A percentile compares a stretch with the other conserved stretches of the same genome.
Conservation (phyloP, 2,113 vertebrate species). For the Azemiops feae region DNA sequence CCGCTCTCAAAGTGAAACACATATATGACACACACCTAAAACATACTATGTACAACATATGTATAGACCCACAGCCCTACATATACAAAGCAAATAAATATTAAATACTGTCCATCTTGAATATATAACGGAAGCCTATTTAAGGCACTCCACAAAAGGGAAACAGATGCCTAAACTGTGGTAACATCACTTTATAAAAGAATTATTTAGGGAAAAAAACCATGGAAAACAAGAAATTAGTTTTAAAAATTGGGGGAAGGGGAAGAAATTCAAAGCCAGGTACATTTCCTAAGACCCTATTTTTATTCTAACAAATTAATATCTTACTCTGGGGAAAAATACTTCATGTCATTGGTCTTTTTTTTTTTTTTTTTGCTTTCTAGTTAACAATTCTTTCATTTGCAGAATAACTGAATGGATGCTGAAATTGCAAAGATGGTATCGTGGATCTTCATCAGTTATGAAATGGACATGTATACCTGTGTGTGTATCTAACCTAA, state of each 20-base stretch:
- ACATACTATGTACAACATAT: too few relatives aligned
- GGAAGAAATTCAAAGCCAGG: not conserved
- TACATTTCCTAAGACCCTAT: not conserved
- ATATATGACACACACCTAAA: too few relatives aligned
- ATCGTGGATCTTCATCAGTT: not conserved
- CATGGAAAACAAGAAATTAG: not conserved
- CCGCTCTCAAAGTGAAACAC: too few relatives aligned
- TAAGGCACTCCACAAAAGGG: not conserved
- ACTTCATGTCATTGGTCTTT: too few relatives aligned
- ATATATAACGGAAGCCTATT: too few relatives aligned
- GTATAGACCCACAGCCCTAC: too few relatives aligned
- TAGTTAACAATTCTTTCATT: not conserved
- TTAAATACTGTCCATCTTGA: too few relatives aligned
- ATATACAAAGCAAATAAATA: too few relatives aligned
- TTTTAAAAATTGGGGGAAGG: not conserved
- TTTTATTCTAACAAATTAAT: not conserved
- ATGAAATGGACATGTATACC: not conserved
- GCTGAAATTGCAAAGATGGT: not conserved
- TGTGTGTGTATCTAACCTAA: not conserved
- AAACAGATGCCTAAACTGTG: not conserved
- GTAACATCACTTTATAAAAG: not conserved
- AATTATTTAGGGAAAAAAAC: not conserved
- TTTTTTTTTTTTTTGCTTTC: not conserved
- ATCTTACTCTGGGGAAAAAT: not conserved
- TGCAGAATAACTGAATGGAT: not conserved